Percentiles rank a stretch among this genome's conserved stretches.
These are phyloP conservation scores for Trichogramma evanescens DNA, from an alignment of 2,888 invertebrate species.

Conservation along the genomic window DNA sequence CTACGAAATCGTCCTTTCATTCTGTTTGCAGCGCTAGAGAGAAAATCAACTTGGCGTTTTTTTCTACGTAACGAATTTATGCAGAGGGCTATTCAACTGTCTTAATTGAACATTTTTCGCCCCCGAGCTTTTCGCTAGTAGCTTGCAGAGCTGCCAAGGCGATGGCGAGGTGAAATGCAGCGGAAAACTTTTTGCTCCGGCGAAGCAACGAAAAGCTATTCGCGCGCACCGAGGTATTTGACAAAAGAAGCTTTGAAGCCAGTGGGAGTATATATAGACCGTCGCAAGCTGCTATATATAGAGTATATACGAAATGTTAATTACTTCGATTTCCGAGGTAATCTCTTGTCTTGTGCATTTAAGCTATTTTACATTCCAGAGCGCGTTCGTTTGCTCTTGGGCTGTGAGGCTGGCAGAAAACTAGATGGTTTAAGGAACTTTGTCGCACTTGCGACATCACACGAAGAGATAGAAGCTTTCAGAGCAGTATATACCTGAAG, in stretches of 20 bases:
- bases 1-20: too few species aligned
- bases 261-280: neutral
- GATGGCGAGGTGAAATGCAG: neutral
- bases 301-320: slow-evolving; percentile 26
- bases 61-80: slow-evolving; percentile 2
- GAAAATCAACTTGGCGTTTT: too few species aligned
- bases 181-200: neutral
- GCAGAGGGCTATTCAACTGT: slow-evolving; percentile 7
- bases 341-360: slow-evolving; percentile 22
- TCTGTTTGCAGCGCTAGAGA: too few species aligned
- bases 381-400: slow-evolving; percentile 13
- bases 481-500: too few species aligned
- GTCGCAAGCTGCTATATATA: too few species aligned
- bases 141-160: too few species aligned
- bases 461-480: too few species aligned
- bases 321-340: slow-evolving; percentile 27
- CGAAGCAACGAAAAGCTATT: neutral
- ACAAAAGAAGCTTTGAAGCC: slow-evolving; percentile 16
- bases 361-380: slow-evolving; percentile 26
- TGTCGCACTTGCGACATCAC: too few species aligned
- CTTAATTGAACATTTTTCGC: slow-evolving; percentile 18
- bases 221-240: slow-evolving; percentile 9
- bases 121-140: neutral
- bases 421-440: slow-evolving; percentile 1
- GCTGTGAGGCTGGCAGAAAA: slow-evolving; percentile 4